Evolutionary conservation across 2,888 invertebrate genomes (phyloP), one percentile per base, ranked within the genome.

Genomic region (Oscheius sp.): DNA sequence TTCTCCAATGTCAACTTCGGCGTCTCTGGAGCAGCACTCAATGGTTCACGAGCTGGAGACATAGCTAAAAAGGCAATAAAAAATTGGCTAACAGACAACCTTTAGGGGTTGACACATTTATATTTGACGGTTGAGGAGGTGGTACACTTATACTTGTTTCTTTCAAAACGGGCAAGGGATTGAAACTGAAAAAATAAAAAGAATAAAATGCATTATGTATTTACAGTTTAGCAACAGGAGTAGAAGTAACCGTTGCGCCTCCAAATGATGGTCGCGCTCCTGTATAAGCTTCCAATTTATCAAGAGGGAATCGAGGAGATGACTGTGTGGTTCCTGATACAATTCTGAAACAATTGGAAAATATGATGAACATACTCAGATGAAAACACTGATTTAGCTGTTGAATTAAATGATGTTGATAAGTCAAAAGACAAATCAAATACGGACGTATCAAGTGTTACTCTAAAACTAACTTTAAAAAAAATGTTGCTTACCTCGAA

Each of bases 211-310:
- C 36, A 36, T 36, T 17, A 41, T 6, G n/a, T n/a, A n/a, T 41
- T 28, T 51, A 51, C 51, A 32, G 20, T 54, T 64, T 64, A 1
- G 26, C 38, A 9, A 50, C n/a, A 14, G 63, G 63, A 33, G 63
- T 64, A 17, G 63, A 64, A 36, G 63, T 49, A 5, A 64, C 17
- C 9, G 51, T 61, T 14, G 44, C 36, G 2, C 20, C 50, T 8
- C 50, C 63, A 28, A 64, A 64, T 1, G 63, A 64, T 0, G 63
- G 63, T n/a, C 63, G 32, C 8, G 63, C 17, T 20, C 63, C 63
- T 0, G 36, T 32, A 32, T 49, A 64, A 14, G 33, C 20, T 9
- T 64, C 63, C 26, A 64, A 36, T 26, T 50, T 50, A 49, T 47
- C 45, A 26, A 30, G 32, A 17, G 41, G n/a, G 1, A 59, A 26